A percentile compares a stretch with the other conserved stretches of the same genome.
Conservation (phyloP, 1,140 invertebrate genomes). For the Drosophila quadrilineata region DNA sequence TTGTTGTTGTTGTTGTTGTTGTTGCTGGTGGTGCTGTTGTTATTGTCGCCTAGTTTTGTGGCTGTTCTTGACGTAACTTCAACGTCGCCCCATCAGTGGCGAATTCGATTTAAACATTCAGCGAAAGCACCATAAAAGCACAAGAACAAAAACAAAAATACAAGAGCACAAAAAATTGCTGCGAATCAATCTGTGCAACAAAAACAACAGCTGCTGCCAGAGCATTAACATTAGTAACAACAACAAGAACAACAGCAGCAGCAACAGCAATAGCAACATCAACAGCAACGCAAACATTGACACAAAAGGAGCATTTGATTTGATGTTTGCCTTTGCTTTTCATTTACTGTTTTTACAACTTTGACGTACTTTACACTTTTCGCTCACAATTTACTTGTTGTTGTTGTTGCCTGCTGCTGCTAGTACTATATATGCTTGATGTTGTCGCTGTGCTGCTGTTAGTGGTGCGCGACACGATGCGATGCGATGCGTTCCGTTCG, state of each 20-base stretch:
- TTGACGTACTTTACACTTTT: constrained; percentile 11
- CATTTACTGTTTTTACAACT: neutral
- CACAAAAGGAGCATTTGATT: too few species aligned
- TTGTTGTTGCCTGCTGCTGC: neutral
- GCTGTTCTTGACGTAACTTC: constrained; percentile 70
- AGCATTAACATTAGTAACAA: neutral
- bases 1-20: constrained; percentile 37
- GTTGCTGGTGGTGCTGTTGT: constrained; percentile 3
- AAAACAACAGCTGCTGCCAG: neutral
- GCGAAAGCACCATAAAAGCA: constrained; percentile 5
- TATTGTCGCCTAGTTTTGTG: constrained; percentile 25
- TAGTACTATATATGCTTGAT: neutral
- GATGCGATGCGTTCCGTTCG: too few species aligned
- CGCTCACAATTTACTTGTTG: neutral
- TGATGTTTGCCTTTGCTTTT: too few species aligned
- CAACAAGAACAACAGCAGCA: neutral
- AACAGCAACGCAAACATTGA: too few species aligned
- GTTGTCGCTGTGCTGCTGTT: constrained; percentile 11
- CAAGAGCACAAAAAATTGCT: constrained; percentile 5
- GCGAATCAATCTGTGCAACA: constrained; percentile 30
- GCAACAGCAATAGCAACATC: neutral
- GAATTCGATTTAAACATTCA: constrained; percentile 10
- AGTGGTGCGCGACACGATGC: constrained; percentile 24
- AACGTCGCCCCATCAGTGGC: constrained; percentile 18
- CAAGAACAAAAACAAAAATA: constrained; percentile 3